These are phyloP conservation scores for Phalera bucephala DNA, from an alignment of 2,888 invertebrate genomes.

Conservation along the genomic window DNA sequence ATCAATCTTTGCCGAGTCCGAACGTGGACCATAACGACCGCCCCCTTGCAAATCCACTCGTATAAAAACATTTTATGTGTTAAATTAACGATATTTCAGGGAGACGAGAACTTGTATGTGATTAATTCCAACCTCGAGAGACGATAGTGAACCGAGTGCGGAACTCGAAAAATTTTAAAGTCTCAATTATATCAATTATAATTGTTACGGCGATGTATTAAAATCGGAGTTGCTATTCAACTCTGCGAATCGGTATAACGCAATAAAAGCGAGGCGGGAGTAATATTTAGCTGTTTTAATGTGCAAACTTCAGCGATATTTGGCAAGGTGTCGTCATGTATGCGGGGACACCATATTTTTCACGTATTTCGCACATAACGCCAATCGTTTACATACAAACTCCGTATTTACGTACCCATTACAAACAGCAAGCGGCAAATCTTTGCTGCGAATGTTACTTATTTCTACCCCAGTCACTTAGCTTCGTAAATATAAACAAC, in stretches of 20 bases:
- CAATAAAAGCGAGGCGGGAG: no score
- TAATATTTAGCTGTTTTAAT: neutral
- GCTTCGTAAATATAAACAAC: slow-evolving; percentile 73
- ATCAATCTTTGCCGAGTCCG: no score
- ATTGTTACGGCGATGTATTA: no score
- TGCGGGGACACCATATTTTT: slow-evolving; percentile 1
- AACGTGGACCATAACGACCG: slow-evolving; percentile 71
- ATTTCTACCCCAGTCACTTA: no score
- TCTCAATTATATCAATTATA: slow-evolving; percentile 45
- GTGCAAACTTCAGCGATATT: neutral
- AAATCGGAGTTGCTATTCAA: no score
- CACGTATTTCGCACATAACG: slow-evolving; percentile 18
- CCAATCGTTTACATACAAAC: slow-evolving; percentile 31
- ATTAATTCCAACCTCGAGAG: no score
- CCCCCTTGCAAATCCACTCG: slow-evolving; percentile 78
- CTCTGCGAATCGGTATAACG: slow-evolving; percentile 10
- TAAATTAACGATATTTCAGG: slow-evolving; percentile 81
- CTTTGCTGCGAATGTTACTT: no score
- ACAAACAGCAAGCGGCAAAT: slow-evolving; percentile 47
- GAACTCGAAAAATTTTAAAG: no score
- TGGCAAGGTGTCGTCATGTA: neutral
- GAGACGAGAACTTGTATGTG: no score
- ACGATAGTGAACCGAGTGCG: no score
- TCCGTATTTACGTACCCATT: slow-evolving; percentile 20
- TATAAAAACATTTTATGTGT: slow-evolving; percentile 81